Evolutionary conservation across 2,888 invertebrate genomes (phyloP), one percentile per base, ranked within the genome.

Genomic region (Melipona bicolor): DNA sequence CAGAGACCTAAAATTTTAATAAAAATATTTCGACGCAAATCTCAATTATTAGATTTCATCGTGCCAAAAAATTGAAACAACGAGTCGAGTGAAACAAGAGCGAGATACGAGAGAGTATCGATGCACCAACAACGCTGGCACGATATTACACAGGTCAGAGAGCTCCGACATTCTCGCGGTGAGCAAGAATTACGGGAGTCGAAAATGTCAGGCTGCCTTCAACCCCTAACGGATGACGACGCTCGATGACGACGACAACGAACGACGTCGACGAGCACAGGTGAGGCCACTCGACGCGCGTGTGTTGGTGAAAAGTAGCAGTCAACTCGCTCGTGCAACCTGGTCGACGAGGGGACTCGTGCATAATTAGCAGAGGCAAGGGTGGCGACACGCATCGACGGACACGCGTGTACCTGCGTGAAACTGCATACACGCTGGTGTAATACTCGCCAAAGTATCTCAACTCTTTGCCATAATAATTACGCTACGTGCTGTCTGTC

Each of bases 291-390:
- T 84, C 80, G 71, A 65, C 67, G 43, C 43, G 75, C 77, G 77
- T 21, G 73, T 27, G 62, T 68, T 72, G 65, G 85, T 74, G 81
- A 83, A 86, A 71, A 85, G 85, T 85, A 79, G 77, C 86, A 75
- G 56, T 79, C 59, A 73, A 27, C 61, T 17, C 27, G 64, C 68
- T 52, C 32, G 74, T 54, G 50, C 52, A 54, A 9, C 67, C 36
- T 9, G 43, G 50, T n/a, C 70, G n/a, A 77, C 79, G 78, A 78
- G 85, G 77, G 56, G 68, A 67, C 81, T 78, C 72, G 67, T 82
- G 71, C 68, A 71, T 79, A 85, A 86, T 85, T 86, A 85, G 79
- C 73, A 75, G 9, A 43, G 27, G 61, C 85, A 32, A 62, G 72
- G 81, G 81, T 79, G 76, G 72, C 68, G 43, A 68, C 61, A 70